phyloP scores from a whole-genome alignment of 1,140 invertebrate genomes.

The Heliconius eleuchia region DNA sequence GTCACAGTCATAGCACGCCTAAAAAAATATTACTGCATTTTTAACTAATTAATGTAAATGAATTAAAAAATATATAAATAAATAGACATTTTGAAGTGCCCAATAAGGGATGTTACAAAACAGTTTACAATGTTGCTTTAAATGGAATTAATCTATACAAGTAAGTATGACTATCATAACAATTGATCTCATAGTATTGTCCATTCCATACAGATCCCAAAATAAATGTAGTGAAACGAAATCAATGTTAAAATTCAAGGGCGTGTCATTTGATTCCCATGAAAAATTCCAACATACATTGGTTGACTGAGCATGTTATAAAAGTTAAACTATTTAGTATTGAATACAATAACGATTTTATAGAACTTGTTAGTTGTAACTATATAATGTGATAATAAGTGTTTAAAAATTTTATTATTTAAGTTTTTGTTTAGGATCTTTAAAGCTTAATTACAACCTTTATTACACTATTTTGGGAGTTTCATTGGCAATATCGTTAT shows the following conservation, averaged over 20 bases:
- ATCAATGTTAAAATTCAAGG: constrained; percentile 49
- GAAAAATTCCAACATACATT: constrained; percentile 44
- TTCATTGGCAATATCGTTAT: too few relatives aligned
- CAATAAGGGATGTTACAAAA: background rate
- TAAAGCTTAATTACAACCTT: too few relatives aligned
- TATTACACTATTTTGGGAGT: too few relatives aligned
- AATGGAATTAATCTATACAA: background rate
- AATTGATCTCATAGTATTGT: constrained; percentile 15
- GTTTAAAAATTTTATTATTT: too few relatives aligned
- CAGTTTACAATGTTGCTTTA: background rate
- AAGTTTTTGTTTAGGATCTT: too few relatives aligned
- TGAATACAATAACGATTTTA: background rate
- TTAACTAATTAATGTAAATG: background rate
- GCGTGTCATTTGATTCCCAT: constrained; percentile 59
- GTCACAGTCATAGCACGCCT: too few relatives aligned
- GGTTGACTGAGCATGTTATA: constrained; percentile 28
- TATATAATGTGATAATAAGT: too few relatives aligned
- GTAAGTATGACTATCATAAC: background rate
- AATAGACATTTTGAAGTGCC: background rate
- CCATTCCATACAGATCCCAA: background rate
- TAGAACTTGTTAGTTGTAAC: background rate
- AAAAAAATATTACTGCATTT: too few relatives aligned
- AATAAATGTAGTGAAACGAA: constrained; percentile 11
- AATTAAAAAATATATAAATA: background rate
- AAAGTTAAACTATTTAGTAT: constrained; percentile 10